Base-by-base conservation (phyloP, 2,113 vertebrate species). In the Trichomycterus rosablanca region DNA sequence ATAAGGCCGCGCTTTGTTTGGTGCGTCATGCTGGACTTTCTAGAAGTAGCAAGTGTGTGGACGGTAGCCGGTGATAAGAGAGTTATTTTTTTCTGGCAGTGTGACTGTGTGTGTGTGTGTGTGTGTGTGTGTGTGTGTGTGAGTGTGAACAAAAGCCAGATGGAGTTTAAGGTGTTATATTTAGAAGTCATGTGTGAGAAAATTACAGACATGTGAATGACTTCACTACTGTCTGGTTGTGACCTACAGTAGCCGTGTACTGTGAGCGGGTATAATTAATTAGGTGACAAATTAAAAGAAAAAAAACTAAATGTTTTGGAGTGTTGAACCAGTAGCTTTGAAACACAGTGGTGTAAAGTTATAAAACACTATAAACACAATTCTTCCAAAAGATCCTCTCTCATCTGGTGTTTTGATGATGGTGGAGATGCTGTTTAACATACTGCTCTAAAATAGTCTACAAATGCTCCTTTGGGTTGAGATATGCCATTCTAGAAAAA, bases 191-290 rank as follows among this genome's bases (percentile, higher is more conserved):
- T 52, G 80, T 70, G 74, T 75, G 66, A 67, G 76, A 79, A 75
- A 80, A 81, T 84, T 73, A 69, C 64, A 80, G 80, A 83, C 81
- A 73, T 74, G 70, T 70, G 73, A 45, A 74, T 89, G 84, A 88
- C 77, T 78, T 88, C 84, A 87, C 78, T 73, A 46, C 18, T 49
- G 19, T 16, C 59, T 51, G 1, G 43, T 48, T 74, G 42, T 35
- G 28, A 59, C 26, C 28, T 35, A 53, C 30, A 11, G 14, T 24
- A 32, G 12, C 5, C 35, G 32, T 58, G 53, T 37, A 39, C 19
- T 32, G 26, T 28, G 26, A 50, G 44, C 48, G n/a, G 55, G 30
- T 22, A n/a, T 68, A 18, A 55, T 43, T 42, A 44, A 40, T 2
- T 40, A 2, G 14, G 34, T 2, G 34, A 12, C 9, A 35, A 12